Evolutionary conservation across 2,888 invertebrate species (phyloP), one percentile per base, ranked within the genome.

Genomic region (Pachymerium ferrugineum): DNA sequence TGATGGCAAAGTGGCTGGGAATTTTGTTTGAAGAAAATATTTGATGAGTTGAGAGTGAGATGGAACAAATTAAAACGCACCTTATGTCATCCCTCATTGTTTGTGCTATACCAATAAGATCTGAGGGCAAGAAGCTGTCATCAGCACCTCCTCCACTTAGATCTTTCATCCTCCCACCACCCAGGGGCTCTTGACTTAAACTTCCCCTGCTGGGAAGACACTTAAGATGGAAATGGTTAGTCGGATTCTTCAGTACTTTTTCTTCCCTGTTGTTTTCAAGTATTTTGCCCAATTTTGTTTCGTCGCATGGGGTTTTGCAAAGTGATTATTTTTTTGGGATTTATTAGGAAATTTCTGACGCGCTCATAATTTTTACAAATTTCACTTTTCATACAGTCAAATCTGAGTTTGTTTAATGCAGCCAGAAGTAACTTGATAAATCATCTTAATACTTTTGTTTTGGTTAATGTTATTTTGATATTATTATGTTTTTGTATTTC

Each of bases 111-210:
- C 62, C 62, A 62, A 62, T 62, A 62, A 62, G 25, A 62, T 62
- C 28, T 62, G 28, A 62, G 62, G 62, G 25, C 62, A 62, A 62
- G 62, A 62, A 62, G 62, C 62, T 62, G 62, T 62, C 62, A 62
- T 62, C 62, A 62, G 62, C 62, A 62, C 62, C 62, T 62, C 62
- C 62, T 62, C 62, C 62, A 62, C 62, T 62, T 62, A 62, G 62
- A 25, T 62, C 62, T 62, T 62, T 62, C 62, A 62, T 62, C 62
- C 62, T 62, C 62, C 62, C 62, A 62, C 62, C 62, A 62, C 62
- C 62, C 62, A 62, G 62, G 62, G 62, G 62, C 62, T 62, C 62
- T 62, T 62, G 62, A 62, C 62, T 62, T 62, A 62, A n/a, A 62
- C 62, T 62, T 62, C 28, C 62, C 62, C 62, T 62, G 62, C 62